Base-by-base conservation (phyloP, 2,113 vertebrate genomes). In the Eleginops maclovinus region DNA sequence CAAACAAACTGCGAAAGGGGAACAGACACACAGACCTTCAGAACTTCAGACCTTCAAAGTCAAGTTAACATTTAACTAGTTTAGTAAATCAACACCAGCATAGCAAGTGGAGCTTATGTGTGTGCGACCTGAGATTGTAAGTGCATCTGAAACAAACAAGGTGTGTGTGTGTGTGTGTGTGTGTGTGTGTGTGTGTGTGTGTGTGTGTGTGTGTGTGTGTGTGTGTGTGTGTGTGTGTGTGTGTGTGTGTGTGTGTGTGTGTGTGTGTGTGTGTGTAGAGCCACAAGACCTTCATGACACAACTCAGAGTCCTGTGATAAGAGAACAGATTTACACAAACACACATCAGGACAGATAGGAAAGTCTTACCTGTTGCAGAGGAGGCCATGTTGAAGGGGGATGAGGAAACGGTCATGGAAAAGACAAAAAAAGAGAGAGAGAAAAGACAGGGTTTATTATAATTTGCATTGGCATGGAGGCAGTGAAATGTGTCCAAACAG, bases 31-130 rank as follows among this genome's bases (percentile, higher is more conserved):
- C 83, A 75, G 81, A 91, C 78, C 77, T 89, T 86, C 83, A 75
- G 81, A 90, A 76, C 76, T 89, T 86, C 67, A 78, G 83, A 53
- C 74, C 77, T 81, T 84, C 66, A 77, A 87, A 83, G 82, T 85
- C 50, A 15, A 67, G 87, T 88, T 90, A 92, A 93, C 82, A 59
- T 88, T 91, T 87, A 90, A 89, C 86, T 69, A 47, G 22, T 77
- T 84, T 24, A 71, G 83, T 81, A 84, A 85, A 91, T 89, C 86
- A 86, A 87, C 84, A 87, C 24, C 21, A 31, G 44, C 46, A 50
- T 50, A 65, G 82, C 75, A 82, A 12, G 41, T 22, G 54, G 56
- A 71, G 49, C 15, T 47, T 70, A 40, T 40, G 41, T 73, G 66
- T 74, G 51, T 60, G 72, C 49, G 63, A 75, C 61, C 75, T 82